Evolutionary conservation across 2,797 vertebrate species (phyloP), one percentile per base, ranked within the genome.

Genomic region (Sorex maritimensis): DNA sequence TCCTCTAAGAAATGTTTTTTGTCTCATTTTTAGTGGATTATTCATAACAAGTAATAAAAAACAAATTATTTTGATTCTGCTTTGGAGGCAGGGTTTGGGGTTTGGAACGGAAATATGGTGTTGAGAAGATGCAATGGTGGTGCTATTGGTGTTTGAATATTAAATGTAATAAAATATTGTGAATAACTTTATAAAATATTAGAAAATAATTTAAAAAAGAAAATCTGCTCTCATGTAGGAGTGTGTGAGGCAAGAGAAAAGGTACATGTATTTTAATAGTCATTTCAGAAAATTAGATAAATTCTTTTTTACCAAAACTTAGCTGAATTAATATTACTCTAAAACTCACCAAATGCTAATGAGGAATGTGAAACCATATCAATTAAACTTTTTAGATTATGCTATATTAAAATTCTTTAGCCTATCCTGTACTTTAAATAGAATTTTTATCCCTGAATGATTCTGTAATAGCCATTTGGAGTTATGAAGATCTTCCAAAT

Each of bases 211-310:
- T 44, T 44, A 5, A 44, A 44, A 44, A 78, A 89, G 30, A 94
- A 85, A 93, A 90, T 55, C n/a, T 77, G 34, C 13, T 46, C 74
- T 75, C 23, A 71, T 61, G 72, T 3, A 61, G 78, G 86, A 93
- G 74, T 75, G 28, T 74, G 24, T 23, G 9, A 94, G 30, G 30
- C 75, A 19, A 81, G 55, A 69, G 38, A 65, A 88, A 88, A 68
- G 11, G 2, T 13, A 10, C 52, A 46, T n/a, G 3, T 65, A 69
- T 92, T 86, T 82, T 79, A 93, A 77, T 21, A 78, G 28, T 69
- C 65, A 78, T 84, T 89, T 93, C 63, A 88, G 41, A 86, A 83
- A 86, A 93, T 34, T 82, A 68, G 61, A 92, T 55, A 90, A 91
- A 75, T 65, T 86, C 68, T 83, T 88, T 41, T 94, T 67, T 72